Conservation (phyloP, 2,113 vertebrate species). For the Anolis carolinensis region DNA sequence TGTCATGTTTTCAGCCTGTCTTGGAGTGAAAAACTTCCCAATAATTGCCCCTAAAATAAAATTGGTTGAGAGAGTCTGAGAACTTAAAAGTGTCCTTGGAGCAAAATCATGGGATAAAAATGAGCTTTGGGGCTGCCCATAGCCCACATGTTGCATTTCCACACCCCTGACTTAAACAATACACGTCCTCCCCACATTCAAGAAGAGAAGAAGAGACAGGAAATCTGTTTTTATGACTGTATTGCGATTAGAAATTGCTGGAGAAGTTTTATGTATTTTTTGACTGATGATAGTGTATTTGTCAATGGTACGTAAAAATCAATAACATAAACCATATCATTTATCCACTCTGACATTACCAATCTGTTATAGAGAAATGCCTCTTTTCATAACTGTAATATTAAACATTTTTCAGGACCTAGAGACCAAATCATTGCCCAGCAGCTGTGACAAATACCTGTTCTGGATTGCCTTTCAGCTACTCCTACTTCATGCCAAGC, state of each 20-base stretch:
- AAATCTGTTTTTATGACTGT: neutral
- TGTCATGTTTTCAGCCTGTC: too few species aligned
- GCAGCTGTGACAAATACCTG: neutral
- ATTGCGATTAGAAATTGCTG: neutral
- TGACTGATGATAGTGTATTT: neutral
- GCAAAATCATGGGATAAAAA: too few species aligned
- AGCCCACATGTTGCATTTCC: too few species aligned
- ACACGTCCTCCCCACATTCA: neutral
- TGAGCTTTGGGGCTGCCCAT: too few species aligned
- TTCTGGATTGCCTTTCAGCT: neutral
- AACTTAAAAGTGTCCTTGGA: too few species aligned
- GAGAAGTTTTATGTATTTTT: neutral
- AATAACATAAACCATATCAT: neutral
- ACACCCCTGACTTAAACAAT: too few species aligned
- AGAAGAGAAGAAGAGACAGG: neutral
- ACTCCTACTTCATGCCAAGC: neutral
- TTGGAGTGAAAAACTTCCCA: too few species aligned
- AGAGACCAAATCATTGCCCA: neutral
- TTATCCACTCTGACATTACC: neutral
- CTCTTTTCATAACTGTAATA: neutral
- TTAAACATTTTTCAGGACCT: neutral
- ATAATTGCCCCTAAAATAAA: too few species aligned
- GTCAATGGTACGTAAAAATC: constrained; percentile 12
- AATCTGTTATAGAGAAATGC: neutral
- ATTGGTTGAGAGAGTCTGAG: too few species aligned